Conservation (phyloP, 2,888 invertebrate genomes). For the Drymonia ruficornis region DNA sequence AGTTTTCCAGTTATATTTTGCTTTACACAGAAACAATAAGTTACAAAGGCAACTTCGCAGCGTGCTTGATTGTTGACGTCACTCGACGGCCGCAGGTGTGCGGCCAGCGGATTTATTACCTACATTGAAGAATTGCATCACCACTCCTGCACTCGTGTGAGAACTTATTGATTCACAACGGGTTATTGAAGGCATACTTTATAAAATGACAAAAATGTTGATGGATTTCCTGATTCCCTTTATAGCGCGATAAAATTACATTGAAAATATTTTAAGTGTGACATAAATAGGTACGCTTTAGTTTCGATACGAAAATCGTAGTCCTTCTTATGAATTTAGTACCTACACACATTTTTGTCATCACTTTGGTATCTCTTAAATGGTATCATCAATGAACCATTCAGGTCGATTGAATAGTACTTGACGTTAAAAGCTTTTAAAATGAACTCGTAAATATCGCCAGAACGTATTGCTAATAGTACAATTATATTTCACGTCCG, state of each 20-base stretch:
- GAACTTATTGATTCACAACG: slow-evolving; percentile 4
- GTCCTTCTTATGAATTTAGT: not conserved
- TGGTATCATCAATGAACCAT: slow-evolving; percentile 2
- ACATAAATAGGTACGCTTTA: not conserved
- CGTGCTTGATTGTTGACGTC: slow-evolving; percentile 56
- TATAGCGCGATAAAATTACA: not conserved
- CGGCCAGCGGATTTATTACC: slow-evolving; percentile 46
- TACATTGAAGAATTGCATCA: slow-evolving; percentile 46
- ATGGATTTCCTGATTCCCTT: slow-evolving; percentile 2
- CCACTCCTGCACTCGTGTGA: slow-evolving; percentile 4
- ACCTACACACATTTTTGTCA: not conserved
- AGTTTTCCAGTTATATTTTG: slow-evolving; percentile 22
- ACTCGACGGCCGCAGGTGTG: slow-evolving; percentile 54
- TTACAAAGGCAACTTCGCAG: slow-evolving; percentile 36
- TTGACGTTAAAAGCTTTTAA: slow-evolving; percentile 13
- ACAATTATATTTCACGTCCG: slow-evolving; percentile 26
- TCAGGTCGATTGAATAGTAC: slow-evolving; percentile 1
- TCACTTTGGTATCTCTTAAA: not conserved
- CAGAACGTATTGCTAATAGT: slow-evolving; percentile 16
- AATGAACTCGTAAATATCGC: slow-evolving; percentile 16
- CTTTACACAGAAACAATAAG: slow-evolving; percentile 26
- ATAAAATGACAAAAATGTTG: not conserved
- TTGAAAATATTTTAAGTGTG: not conserved
- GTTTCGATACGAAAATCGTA: not conserved
- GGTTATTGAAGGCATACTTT: slow-evolving; percentile 1